Evolutionary conservation across 2,888 invertebrate species (phyloP).

Genomic region (Herminia tarsipennalis): DNA sequence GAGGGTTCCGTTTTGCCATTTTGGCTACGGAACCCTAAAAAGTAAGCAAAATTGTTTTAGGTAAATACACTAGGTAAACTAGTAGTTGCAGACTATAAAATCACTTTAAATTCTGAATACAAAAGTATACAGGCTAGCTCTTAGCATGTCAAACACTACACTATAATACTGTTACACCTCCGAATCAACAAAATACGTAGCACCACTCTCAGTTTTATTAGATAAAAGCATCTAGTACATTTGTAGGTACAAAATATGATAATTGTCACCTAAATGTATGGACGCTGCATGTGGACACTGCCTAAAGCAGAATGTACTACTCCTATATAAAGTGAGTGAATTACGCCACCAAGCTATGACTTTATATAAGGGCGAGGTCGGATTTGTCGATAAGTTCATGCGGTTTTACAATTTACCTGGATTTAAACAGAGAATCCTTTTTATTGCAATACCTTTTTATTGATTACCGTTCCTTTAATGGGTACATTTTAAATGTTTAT

Average conservation of each 20-base stretch:
- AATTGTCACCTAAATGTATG: constrained; percentile 31
- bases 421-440: background rate
- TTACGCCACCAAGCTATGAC: constrained; percentile 4
- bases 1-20: too few species aligned
- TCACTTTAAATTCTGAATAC: too few species aligned
- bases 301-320: constrained; percentile 9
- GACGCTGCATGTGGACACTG: constrained; percentile 8
- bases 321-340: constrained; percentile 12
- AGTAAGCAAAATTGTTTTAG: too few species aligned
- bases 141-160: background rate
- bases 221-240: constrained; percentile 22
- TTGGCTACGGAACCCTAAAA: too few species aligned
- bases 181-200: constrained; percentile 3
- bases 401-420: background rate
- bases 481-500: too few species aligned
- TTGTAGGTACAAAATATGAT: constrained; percentile 29
- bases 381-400: background rate
- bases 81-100: too few species aligned
- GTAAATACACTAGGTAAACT: too few species aligned
- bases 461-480: too few species aligned
- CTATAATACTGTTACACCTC: background rate
- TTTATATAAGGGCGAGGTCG: constrained; percentile 7
- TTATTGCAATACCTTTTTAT: too few species aligned
- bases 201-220: constrained; percentile 15
- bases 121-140: background rate